Base-by-base conservation (phyloP, 2,113 vertebrate species). In the Pseudolaguvia tuberculata region DNA sequence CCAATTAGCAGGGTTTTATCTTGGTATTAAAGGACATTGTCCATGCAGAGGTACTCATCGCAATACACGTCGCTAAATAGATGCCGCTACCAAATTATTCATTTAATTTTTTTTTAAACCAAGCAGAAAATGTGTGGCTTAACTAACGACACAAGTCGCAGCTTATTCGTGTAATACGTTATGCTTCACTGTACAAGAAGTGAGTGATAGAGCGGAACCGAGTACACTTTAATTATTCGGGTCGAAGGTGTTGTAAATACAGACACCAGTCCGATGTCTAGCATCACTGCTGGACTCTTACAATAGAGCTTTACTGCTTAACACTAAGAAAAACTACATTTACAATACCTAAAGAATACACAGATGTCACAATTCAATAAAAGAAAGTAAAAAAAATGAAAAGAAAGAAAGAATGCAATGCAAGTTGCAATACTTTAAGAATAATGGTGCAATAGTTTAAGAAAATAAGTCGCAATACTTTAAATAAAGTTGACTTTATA, bases 1-100 rank as follows among this genome's bases (percentile, higher is more conserved):
- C n/a, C 23, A 69, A 69, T 76, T 76, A 59, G 53, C 55, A 25
- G 63, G 12, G n/a, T 25, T 76, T 75, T 68, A 50, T 68, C 25
- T 23, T 12, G 55, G 21, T 8, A 1, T 39, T 73, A 39, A 73
- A 39, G 50, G 72, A 75, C 35, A 47, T 17, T 18, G n/a, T 56
- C 61, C 35, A 47, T 66, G 61, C 52, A 55, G 61, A 75, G 18
- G 14, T 52, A 48, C 71, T 23, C 69, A 42, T 31, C 17, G 55
- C 25, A 50, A 66, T 59, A 74, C 61, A 62, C 57, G 69, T 27
- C 11, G 0, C 57, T 66, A 67, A 47, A 65, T 25, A 50, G 42
- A 52, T 29, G 25, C 11, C 21, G 71, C 50, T 14, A 23, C 31
- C 15, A 56, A 73, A 45, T 78, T 9, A 52, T 55, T 62, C 17